Conservation (phyloP, 2,888 invertebrate genomes). For the Keiferia lycopersicella region DNA sequence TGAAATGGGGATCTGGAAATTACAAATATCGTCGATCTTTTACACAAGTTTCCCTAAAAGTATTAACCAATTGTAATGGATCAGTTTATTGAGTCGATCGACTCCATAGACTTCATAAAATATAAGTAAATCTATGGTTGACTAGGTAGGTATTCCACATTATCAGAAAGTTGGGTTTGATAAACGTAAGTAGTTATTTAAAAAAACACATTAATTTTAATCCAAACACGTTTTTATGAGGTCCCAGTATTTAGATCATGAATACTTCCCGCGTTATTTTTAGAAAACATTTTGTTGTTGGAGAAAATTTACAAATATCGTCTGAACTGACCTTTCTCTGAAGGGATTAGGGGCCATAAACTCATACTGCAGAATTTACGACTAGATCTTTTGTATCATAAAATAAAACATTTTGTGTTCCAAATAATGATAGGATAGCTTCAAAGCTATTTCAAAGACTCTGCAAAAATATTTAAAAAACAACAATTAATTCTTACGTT, state of each 20-base stretch:
- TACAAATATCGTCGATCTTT: background rate
- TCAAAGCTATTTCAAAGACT: background rate
- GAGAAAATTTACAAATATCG: slow-evolving; percentile 9
- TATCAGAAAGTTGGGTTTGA: too few species aligned
- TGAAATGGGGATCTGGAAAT: slow-evolving; percentile 83
- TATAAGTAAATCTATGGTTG: too few species aligned
- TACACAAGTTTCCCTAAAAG: background rate
- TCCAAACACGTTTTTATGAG: background rate
- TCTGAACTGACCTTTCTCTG: slow-evolving; percentile 1
- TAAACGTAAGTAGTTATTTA: too few species aligned
- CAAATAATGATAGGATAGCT: background rate
- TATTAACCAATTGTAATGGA: too few species aligned
- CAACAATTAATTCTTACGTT: slow-evolving; percentile 75
- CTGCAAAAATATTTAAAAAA: too few species aligned
- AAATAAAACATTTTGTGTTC: background rate
- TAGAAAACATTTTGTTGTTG: background rate
- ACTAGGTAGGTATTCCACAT: too few species aligned
- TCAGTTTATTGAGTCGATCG: too few species aligned
- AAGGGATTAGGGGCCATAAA: slow-evolving; percentile 11
- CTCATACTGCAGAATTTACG: background rate
- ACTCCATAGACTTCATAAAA: too few species aligned
- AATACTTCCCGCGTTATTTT: background rate
- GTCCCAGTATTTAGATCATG: background rate
- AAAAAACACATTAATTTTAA: too few species aligned
- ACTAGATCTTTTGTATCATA: background rate